Evolutionary conservation across 2,797 vertebrate genomes (phyloP).

Genomic region (Clarias laeviceps): DNA sequence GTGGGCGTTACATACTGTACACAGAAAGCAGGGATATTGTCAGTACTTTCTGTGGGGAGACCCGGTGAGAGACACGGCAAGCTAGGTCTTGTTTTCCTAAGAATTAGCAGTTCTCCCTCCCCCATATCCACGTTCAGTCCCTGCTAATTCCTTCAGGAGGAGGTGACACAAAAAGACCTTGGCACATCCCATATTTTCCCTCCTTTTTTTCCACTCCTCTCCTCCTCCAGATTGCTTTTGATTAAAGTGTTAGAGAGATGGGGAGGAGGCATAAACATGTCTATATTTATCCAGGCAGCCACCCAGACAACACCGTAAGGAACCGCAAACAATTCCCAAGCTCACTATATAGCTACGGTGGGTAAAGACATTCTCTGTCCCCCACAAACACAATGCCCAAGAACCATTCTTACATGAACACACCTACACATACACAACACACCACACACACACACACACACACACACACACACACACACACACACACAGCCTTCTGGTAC

Average conservation of each 20-base stretch:
- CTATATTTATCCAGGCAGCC: conserved; percentile 81
- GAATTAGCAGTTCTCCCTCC: conserved; percentile 49
- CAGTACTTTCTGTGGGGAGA: conserved; percentile 41
- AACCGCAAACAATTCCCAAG: conserved; percentile 65
- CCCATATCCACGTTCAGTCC: conserved; percentile 59
- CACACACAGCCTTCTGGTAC: conserved; percentile 52
- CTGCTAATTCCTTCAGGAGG: conserved; percentile 66
- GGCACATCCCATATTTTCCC: conserved; percentile 63
- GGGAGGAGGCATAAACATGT: conserved; percentile 75
- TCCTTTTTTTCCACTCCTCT: conserved; percentile 62
- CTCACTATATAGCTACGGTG: conserved; percentile 68
- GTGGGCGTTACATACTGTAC: conserved; percentile 27
- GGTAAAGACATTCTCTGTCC: conserved; percentile 64
- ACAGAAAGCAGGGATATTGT: conserved; percentile 33
- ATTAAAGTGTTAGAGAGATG: conserved; percentile 76
- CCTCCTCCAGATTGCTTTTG: conserved; percentile 80
- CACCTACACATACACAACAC: conserved; percentile 36
- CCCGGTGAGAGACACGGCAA: conserved; percentile 12
- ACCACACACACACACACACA: conserved; percentile 33
- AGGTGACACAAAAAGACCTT: conserved; percentile 74
- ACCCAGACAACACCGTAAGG: conserved; percentile 71
- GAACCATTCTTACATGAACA: conserved; percentile 20
- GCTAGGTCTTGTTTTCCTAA: conserved; percentile 27
- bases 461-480: conserved; percentile 42
- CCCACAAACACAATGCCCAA: conserved; percentile 26